Evolutionary conservation across 1,140 invertebrate genomes (phyloP), one percentile per base, ranked within the genome.

Genomic region (Tetragonula clypearis): DNA sequence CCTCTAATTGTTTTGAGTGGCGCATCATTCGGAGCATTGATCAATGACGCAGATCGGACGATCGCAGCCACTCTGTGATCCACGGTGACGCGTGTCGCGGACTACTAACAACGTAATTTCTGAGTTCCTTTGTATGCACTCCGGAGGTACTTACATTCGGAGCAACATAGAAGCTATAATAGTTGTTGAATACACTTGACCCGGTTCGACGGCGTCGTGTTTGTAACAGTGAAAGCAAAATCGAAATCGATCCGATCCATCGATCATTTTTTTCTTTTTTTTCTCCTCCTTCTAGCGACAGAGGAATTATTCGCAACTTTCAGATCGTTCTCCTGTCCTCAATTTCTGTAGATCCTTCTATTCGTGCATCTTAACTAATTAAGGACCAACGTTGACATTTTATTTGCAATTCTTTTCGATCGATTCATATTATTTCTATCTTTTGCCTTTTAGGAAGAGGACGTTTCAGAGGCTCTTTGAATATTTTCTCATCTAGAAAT

Each of bases 111-210:
- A 74, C 66, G 77, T 88, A 89, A 89, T 91, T 91, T 71, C 72
- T 82, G 35, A 90, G 88, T 90, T 91, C 88, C 90, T 90, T 91
- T 90, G 81, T 86, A 79, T 66, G 82, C 74, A 71, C 71, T 84
- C 62, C n/a, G 69, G 72, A 88, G 58, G 80, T 41, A 79, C 75
- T n/a, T 23, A 69, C 72, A 8, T 49, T 49, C 41, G 53, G 30
- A 85, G 86, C 69, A 30, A 65, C 62, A 69, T 81, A 78, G 56
- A 35, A 84, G 68, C 21, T 35, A 49, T 79, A 76, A 85, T 82
- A 71, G 76, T 71, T 21, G 56, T 15, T 78, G 75, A 82, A 87
- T 89, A 86, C 86, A 89, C 88, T 91, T 91, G 85, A 91, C 81
- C 86, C 79, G 73, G 65, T 87, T 87, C 65, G 69, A 30, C 35